Base-by-base conservation (phyloP, 2,888 invertebrate species). In the Uropetala carovei region DNA sequence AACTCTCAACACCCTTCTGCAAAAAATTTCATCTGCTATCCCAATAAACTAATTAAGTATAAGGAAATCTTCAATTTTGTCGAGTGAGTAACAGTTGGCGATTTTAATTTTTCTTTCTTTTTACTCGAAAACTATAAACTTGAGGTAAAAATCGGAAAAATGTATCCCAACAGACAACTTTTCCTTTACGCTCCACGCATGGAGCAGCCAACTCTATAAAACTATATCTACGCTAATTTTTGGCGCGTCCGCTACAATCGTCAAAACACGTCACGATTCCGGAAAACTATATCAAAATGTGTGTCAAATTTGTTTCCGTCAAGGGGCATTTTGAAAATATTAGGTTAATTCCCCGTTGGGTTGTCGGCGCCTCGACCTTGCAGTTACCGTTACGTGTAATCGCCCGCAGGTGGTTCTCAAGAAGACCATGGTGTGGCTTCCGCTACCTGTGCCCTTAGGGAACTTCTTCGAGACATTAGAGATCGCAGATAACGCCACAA, bases 291-390 rank as follows among this genome's bases (percentile, higher is more conserved):
- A 75, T 75, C 68, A 8, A 11, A 68, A 68, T n/a, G 75, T 75
- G 75, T 75, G 75, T 22, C 75, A 27, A 22, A 75, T 75, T 27
- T 13, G 27, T 75, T 75, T 75, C 75, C 22, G 75, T 75, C 75
- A 75, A 75, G 27, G 27, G 75, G 75, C 75, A 22, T 75, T 75
- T 75, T 75, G 75, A 75, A 75, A 75, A 75, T 75, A 75, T 75
- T 75, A 75, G 75, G 75, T 75, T 75, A 75, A 75, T 75, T 75
- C 75, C 27, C 75, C 75, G 75, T 75, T 68, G n/a, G 68, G n/a
- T 68, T 75, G 75, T 75, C 75, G 75, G 22, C 75, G n/a, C 27
- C 75, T 75, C 75, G 75, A 75, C 75, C 75, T 75, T 75, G 75
- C 75, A 27, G 75, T 75, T 75, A 75, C 75, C 75, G 75, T 75